Conservation (phyloP, 1,140 invertebrate species). For the Drosophila novamexicana region DNA sequence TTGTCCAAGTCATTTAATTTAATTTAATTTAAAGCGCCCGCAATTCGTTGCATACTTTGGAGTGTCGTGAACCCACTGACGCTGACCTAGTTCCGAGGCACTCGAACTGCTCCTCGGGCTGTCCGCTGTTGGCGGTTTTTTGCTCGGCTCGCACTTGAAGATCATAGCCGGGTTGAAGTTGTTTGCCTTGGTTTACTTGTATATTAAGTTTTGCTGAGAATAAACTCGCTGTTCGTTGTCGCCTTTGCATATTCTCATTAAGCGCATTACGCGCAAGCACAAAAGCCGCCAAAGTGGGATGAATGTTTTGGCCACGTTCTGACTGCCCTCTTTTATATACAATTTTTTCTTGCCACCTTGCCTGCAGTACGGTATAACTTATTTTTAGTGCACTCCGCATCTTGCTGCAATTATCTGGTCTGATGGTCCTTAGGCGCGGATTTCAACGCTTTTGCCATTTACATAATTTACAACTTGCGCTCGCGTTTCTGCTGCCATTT, state of each 20-base stretch:
- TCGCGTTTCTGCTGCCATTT: conserved; percentile 23
- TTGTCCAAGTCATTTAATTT: conserved; percentile 48
- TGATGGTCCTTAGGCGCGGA: conserved; percentile 68
- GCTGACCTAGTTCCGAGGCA: conserved; percentile 55
- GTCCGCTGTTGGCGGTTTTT: conserved; percentile 25
- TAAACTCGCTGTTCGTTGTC: conserved; percentile 75
- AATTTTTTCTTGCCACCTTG: conserved; percentile 2
- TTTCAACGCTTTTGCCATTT: conserved; percentile 69
- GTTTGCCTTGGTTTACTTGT: conserved; percentile 42
- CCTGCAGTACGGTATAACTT: conserved; percentile 58
- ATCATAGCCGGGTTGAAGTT: conserved; percentile 9
- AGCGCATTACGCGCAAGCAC: conserved; percentile 69
- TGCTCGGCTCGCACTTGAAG: conserved; percentile 13
- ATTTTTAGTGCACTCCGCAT: conserved; percentile 60
- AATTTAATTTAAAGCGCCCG: conserved; percentile 62
- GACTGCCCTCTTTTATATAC: conserved; percentile 2
- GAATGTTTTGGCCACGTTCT: conserved; percentile 55
- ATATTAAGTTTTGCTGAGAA: conserved; percentile 71
- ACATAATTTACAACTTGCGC: conserved; percentile 67
- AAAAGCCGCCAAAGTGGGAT: conserved; percentile 45
- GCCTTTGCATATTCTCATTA: conserved; percentile 79
- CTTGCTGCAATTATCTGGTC: conserved; percentile 64
- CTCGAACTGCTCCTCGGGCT: conserved; percentile 11
- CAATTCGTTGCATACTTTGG: conserved; percentile 75
- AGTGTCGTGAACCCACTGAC: conserved; percentile 53